These are phyloP conservation scores for Alviniconcha strummeri DNA, from an alignment of 2,888 invertebrate species.

Conservation along the genomic window DNA sequence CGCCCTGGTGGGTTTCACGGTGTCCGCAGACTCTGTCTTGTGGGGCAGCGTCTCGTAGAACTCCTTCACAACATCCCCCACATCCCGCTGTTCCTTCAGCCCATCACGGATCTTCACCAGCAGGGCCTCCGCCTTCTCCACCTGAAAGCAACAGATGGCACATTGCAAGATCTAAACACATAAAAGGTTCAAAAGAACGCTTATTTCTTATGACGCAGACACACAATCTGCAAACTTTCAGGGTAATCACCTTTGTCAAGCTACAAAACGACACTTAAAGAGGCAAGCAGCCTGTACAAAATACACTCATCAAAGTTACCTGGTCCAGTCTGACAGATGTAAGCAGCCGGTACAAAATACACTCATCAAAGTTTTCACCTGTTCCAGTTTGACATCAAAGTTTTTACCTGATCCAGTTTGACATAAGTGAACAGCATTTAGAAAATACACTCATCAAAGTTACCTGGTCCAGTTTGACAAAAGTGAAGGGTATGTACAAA, in stretches of 20 bases:
- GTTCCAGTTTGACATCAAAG: conserved; percentile 1
- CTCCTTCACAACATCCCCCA: conserved; percentile 50
- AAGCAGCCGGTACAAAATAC: no score
- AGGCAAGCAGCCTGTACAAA: no score
- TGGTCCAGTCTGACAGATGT: conserved; percentile 42
- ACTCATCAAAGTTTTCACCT: background rate
- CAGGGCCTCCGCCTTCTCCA: conserved; percentile 69
- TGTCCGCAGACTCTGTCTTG: conserved; percentile 30
- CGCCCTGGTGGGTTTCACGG: conserved; percentile 35
- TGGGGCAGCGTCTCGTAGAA: conserved; percentile 63
- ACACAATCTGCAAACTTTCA: no score
- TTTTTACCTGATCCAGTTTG: no score
- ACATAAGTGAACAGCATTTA: no score
- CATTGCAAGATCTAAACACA: no score
- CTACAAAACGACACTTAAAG: no score
- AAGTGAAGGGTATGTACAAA: background rate
- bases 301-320: no score
- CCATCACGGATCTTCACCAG: conserved; percentile 62
- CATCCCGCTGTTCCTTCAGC: conserved; percentile 41
- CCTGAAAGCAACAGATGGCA: conserved; percentile 41
- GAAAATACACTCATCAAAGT: no score
- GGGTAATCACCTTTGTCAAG: no score
- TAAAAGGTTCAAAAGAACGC: no score
- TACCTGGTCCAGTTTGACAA: conserved; percentile 40
- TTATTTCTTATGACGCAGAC: no score